Base-by-base conservation (phyloP, 2,113 vertebrate species). In the Sylvietta virens region DNA sequence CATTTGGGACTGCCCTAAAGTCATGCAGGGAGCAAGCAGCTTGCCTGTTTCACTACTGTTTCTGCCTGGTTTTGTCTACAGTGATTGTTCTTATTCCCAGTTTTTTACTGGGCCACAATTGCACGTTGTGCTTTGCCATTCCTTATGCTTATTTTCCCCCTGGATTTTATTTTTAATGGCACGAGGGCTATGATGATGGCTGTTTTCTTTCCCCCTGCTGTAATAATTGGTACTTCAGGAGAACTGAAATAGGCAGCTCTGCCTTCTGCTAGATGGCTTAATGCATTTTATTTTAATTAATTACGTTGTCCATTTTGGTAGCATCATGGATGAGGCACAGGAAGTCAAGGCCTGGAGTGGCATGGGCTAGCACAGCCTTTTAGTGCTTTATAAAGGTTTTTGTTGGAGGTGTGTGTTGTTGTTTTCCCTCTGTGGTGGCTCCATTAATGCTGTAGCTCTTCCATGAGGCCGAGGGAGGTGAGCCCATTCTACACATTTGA, bases 221-320 rank as follows among this genome's bases (percentile, higher is more conserved):
- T 54, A 80, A 57, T 90, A 96, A 95, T 78, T 96, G 94, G 76
- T 92, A 60, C 90, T 93, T 96, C 56, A 92, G 82, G 66, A 92
- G 83, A 88, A 88, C 85, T 10, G 26, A 77, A 88, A 80, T 51
- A 92, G 81, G 69, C 87, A 93, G 74, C 50, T 67, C 17, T 81
- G 82, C 64, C 51, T 95, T 88, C 90, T 92, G 85, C 82, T 95
- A 77, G 35, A 93, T 81, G 50, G 72, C 72, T 95, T 93, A 91
- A 92, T 94, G 88, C 62, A 47, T 92, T 95, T 91, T 89, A 91
- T 94, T 94, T 92, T 86, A 86, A 90, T 97, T 90, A 94, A 96
- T 92, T 72, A 86, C 82, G 67, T 71, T 86, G 92, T 90, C 83
- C 83, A 39, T 81, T 93, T 93, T 60, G 87, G 83, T 92, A 93